phyloP scores from a whole-genome alignment of 2,888 invertebrate genomes.

The Metellina segmentata region DNA sequence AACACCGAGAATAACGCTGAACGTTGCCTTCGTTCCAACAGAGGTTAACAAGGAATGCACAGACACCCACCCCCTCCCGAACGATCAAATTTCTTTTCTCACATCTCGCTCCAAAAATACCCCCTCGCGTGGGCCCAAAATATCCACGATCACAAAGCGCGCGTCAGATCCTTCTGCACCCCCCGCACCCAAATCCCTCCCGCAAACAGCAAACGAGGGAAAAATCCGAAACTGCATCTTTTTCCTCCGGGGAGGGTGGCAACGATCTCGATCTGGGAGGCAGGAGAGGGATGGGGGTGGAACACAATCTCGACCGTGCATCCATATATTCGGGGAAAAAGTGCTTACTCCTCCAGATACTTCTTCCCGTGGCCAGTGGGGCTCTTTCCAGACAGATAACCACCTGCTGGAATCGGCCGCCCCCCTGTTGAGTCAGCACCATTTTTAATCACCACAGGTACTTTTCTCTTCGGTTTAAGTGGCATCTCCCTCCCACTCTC shows the following conservation, averaged over 20 bases:
- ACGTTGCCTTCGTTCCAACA: neutral
- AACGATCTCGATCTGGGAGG: neutral
- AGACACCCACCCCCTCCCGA: neutral
- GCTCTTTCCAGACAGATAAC: slow-evolving; percentile 38
- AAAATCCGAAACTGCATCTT: slow-evolving; percentile 19
- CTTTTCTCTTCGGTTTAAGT: slow-evolving; percentile 61
- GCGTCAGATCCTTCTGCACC: neutral
- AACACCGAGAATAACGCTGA: too few relatives aligned
- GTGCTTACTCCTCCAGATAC: slow-evolving; percentile 62
- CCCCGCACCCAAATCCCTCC: neutral
- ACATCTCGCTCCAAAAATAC: slow-evolving; percentile 16
- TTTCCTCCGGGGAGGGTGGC: slow-evolving; percentile 15
- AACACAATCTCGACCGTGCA: slow-evolving; percentile 18
- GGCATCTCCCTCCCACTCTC: slow-evolving; percentile 26
- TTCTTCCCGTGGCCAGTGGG: slow-evolving; percentile 12
- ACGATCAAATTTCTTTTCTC: neutral
- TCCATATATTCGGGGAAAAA: slow-evolving; percentile 67
- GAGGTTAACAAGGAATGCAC: neutral
- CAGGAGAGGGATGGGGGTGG: slow-evolving; percentile 4
- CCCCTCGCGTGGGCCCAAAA: neutral
- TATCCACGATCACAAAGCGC: too few relatives aligned
- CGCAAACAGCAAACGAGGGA: slow-evolving; percentile 12
- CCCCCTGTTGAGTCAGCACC: slow-evolving; percentile 75
- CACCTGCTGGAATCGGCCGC: slow-evolving; percentile 68
- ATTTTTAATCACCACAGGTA: slow-evolving; percentile 76